phyloP scores from a whole-genome alignment of 2,113 vertebrate genomes.

The Cebus imitator region DNA sequence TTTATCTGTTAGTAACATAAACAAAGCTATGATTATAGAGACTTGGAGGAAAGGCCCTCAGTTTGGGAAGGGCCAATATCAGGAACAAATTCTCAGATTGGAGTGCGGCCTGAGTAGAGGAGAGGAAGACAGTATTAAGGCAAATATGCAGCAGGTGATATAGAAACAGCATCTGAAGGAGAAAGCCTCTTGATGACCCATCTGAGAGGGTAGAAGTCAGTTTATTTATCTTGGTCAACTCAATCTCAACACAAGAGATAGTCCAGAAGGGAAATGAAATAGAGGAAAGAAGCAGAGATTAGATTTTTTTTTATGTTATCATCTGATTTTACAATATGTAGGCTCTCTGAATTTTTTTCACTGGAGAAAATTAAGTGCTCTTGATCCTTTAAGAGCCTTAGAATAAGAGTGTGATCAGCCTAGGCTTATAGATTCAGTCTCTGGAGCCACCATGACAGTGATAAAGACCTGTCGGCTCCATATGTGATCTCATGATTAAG shows the following conservation, averaged over 20 bases:
- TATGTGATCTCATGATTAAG: not conserved
- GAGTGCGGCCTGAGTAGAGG: not conserved
- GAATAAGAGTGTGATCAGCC: not conserved
- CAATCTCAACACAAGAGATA: constrained; percentile 43
- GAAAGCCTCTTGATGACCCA: not conserved
- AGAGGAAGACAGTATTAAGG: not conserved
- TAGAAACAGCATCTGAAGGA: not conserved
- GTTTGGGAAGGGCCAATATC: not conserved
- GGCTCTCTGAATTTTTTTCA: not conserved
- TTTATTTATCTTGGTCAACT: constrained; percentile 48
- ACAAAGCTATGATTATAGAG: not conserved
- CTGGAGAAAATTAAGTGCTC: not conserved
- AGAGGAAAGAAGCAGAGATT: constrained; percentile 42
- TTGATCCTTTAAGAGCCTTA: not conserved
- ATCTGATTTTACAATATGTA: constrained; percentile 39
- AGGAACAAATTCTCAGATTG: not conserved
- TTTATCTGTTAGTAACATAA: not conserved
- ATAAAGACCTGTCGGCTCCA: not conserved
- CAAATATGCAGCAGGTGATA: accelerated
- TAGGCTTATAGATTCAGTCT: not conserved
- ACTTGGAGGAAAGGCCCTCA: not conserved
- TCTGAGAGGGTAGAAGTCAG: not conserved
- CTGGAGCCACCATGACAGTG: not conserved
- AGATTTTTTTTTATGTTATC: not conserved
- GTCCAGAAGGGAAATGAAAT: constrained; percentile 7